A percentile compares a stretch with the other conserved stretches of the same genome.
Evolutionary conservation across 2,888 invertebrate species (phyloP).

Genomic region (Troides helena): DNA sequence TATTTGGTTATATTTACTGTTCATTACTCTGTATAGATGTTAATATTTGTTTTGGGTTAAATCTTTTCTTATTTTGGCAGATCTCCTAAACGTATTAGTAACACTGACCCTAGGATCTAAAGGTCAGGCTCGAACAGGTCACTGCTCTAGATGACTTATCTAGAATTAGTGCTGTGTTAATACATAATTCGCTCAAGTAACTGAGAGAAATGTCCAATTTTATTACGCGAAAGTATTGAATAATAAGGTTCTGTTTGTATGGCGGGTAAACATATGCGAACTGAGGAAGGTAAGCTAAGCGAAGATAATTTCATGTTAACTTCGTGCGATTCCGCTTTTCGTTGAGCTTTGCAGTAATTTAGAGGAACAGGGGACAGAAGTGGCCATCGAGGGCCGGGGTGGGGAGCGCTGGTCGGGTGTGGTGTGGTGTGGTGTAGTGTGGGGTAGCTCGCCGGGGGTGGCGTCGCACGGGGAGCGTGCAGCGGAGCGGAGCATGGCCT

Average conservation of each 20-base stretch:
- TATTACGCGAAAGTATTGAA: background rate
- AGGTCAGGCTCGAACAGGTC: background rate
- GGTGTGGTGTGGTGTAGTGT: too few species aligned
- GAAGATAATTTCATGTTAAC: constrained; percentile 47
- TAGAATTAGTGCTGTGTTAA: background rate
- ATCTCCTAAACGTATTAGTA: constrained; percentile 1
- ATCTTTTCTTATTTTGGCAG: background rate
- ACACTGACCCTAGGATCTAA: background rate
- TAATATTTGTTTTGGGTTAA: too few species aligned
- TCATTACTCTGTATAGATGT: too few species aligned
- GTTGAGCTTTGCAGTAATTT: constrained; percentile 47
- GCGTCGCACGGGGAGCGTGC: constrained; percentile 43
- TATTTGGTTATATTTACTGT: too few species aligned
- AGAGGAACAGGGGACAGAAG: constrained; percentile 46
- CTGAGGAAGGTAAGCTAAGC: constrained; percentile 41
- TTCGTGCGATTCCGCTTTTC: constrained; percentile 44
- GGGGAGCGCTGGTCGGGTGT: constrained; percentile 14
- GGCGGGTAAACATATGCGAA: background rate
- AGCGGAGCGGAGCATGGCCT: constrained; percentile 37
- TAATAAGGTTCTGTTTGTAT: constrained; percentile 2
- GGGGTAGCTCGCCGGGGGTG: constrained; percentile 17
- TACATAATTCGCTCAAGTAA: background rate
- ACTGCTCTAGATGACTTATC: background rate
- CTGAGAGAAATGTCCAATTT: background rate
- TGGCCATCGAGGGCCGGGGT: constrained; percentile 45